These are phyloP conservation scores for Regulus satrapa DNA, from an alignment of 2,113 vertebrate genomes.

Conservation along the genomic window DNA sequence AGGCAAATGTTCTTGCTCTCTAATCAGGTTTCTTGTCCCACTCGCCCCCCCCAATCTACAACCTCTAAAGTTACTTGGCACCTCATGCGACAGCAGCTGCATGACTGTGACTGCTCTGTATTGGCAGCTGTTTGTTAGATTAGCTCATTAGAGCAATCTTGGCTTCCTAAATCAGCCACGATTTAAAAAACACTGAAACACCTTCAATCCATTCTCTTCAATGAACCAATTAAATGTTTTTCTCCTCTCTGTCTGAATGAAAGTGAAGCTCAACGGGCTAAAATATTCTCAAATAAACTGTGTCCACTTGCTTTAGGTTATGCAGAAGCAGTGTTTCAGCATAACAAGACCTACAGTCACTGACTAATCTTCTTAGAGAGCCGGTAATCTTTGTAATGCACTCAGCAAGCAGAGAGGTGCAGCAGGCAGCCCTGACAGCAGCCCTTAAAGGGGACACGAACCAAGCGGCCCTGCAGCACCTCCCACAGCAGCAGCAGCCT, in stretches of 20 bases:
- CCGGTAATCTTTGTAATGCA: slow-evolving; percentile 30
- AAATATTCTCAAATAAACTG: neutral
- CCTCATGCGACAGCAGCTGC: neutral
- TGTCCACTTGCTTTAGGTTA: neutral
- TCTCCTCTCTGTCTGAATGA: neutral
- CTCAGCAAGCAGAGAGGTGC: neutral
- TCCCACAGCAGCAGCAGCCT: neutral
- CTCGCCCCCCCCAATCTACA: neutral
- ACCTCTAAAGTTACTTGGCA: neutral
- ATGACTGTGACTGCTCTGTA: neutral
- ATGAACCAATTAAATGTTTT: neutral
- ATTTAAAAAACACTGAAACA: neutral
- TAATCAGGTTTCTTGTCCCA: neutral
- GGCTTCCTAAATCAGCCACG: neutral
- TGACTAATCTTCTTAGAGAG: slow-evolving; percentile 52
- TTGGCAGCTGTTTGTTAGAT: neutral
- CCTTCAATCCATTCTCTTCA: neutral
- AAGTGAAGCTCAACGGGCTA: neutral
- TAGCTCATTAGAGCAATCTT: neutral
- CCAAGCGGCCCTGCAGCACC: neutral
- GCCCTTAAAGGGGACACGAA: neutral
- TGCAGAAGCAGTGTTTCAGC: neutral
- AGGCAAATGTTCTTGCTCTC: neutral
- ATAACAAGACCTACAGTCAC: neutral
- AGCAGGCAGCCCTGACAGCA: neutral